Evolutionary conservation across 2,888 invertebrate genomes (phyloP).

Genomic region (Cordylochernes scorpioides): DNA sequence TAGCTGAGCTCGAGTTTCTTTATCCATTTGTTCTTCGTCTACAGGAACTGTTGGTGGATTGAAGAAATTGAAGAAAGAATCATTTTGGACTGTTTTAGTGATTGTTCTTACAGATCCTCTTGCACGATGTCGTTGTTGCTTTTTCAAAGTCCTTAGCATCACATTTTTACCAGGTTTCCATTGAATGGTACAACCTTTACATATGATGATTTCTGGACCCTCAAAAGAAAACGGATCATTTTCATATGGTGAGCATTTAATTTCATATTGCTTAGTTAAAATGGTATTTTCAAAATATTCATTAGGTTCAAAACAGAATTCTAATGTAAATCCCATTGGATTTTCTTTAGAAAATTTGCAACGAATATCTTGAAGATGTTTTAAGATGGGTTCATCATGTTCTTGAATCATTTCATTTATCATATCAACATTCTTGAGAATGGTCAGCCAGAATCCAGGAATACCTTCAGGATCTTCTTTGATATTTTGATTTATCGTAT

Average conservation of each 20-base stretch:
- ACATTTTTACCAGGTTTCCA: slow-evolving; percentile 96
- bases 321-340: slow-evolving; percentile 49
- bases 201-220: slow-evolving; percentile 76
- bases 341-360: slow-evolving; percentile 33
- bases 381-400: slow-evolving; percentile 67
- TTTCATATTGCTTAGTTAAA: slow-evolving; percentile 70
- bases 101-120: slow-evolving; percentile 76
- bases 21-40: slow-evolving; percentile 57
- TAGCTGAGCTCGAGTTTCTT: slow-evolving; percentile 56
- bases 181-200: slow-evolving; percentile 61
- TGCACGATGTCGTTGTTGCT: slow-evolving; percentile 95
- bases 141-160: slow-evolving; percentile 79
- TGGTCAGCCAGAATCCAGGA: slow-evolving; percentile 82
- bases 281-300: slow-evolving; percentile 61
- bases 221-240: slow-evolving; percentile 66
- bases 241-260: slow-evolving; percentile 63
- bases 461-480: slow-evolving; percentile 32
- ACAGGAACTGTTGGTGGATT: slow-evolving; percentile 62
- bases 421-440: slow-evolving; percentile 66
- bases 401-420: slow-evolving; percentile 59
- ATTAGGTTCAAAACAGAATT: slow-evolving; percentile 73
- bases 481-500: too few species aligned
- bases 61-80: slow-evolving; percentile 99
- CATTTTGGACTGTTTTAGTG: slow-evolving; percentile 75
- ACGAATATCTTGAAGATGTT: slow-evolving; percentile 55